A percentile compares a stretch with the other conserved stretches of the same genome.
Evolutionary conservation across 2,888 invertebrate genomes (phyloP).

Genomic region (Microchrysa polita): DNA sequence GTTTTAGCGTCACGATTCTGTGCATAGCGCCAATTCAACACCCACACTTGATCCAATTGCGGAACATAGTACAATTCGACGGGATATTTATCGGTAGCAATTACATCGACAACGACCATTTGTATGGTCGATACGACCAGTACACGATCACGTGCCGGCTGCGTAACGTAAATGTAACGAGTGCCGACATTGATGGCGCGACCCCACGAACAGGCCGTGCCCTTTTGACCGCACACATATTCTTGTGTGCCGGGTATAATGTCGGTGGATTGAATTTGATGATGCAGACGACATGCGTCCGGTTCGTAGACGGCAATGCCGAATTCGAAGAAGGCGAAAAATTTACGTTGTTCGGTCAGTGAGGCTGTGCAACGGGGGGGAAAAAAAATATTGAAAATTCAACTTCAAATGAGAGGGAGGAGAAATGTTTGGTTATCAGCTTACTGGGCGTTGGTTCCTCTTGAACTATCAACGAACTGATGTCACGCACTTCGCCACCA

Average conservation of each 20-base stretch:
- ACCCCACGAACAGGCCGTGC: constrained; percentile 76
- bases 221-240: constrained; percentile 77
- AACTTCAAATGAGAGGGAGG: not conserved
- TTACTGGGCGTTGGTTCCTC: constrained; percentile 75
- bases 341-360: constrained; percentile 71
- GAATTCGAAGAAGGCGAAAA: constrained; percentile 80
- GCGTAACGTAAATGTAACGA: constrained; percentile 77
- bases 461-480: constrained; percentile 77
- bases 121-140: constrained; percentile 77
- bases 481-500: constrained; percentile 75
- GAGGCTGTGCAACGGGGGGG: constrained; percentile 66
- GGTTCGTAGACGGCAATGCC: constrained; percentile 80
- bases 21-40: constrained; percentile 67
- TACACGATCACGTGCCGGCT: constrained; percentile 75
- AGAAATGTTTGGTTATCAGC: too few species aligned
- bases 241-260: constrained; percentile 78
- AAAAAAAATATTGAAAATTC: too few species aligned
- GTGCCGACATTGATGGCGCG: constrained; percentile 76
- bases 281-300: constrained; percentile 73
- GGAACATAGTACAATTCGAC: constrained; percentile 76
- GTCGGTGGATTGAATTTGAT: constrained; percentile 76
- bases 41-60: constrained; percentile 79
- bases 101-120: constrained; percentile 76
- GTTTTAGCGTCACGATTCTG: constrained; percentile 48
- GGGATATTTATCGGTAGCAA: constrained; percentile 77